These are phyloP conservation scores for Scaptodrosophila latifasciaeformis DNA, from an alignment of 2,888 invertebrate genomes.

Conservation along the genomic window DNA sequence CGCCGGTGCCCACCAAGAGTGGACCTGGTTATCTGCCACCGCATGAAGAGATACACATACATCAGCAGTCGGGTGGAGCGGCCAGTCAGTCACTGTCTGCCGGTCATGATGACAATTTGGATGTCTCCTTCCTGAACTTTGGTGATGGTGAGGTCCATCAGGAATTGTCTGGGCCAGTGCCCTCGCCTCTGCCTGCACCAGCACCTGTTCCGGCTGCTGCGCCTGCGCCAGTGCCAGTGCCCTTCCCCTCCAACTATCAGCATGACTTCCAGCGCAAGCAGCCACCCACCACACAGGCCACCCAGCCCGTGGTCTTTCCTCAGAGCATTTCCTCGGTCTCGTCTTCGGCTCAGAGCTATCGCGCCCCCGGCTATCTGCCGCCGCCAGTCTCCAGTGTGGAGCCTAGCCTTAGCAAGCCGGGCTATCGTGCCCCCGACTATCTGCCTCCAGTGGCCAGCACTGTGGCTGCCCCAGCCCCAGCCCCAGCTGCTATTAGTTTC, in stretches of 20 bases:
- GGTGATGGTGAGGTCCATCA: slow-evolving; percentile 29
- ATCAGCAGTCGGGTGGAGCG: slow-evolving; percentile 34
- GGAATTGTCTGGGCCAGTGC: too few species aligned
- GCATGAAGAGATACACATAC: slow-evolving; percentile 36
- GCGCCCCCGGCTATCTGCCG: slow-evolving; percentile 39
- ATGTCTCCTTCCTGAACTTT: slow-evolving; percentile 52
- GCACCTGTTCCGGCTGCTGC: slow-evolving; percentile 7
- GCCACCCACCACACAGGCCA: slow-evolving; percentile 19
- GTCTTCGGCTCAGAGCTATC: slow-evolving; percentile 22
- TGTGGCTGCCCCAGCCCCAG: not conserved
- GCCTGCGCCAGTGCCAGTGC: slow-evolving; percentile 37
- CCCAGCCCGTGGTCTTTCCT: not conserved
- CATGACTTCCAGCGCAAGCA: slow-evolving; percentile 48
- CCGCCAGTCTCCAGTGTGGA: slow-evolving; percentile 15
- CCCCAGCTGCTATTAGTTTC: slow-evolving; percentile 1
- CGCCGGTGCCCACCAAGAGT: slow-evolving; percentile 17
- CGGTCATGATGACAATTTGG: slow-evolving; percentile 51
- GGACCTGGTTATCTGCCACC: slow-evolving; percentile 39
- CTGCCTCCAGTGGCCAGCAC: slow-evolving; percentile 10
- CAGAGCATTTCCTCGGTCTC: not conserved
- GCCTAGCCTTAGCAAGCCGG: too few species aligned
- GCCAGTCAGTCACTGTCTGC: slow-evolving; percentile 6
- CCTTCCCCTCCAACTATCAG: slow-evolving; percentile 58
- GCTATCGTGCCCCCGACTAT: slow-evolving; percentile 8
- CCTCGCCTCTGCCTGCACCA: slow-evolving; percentile 16